Evolutionary conservation across 2,113 vertebrate species (phyloP).

Genomic region (Odocoileus hemionus): DNA sequence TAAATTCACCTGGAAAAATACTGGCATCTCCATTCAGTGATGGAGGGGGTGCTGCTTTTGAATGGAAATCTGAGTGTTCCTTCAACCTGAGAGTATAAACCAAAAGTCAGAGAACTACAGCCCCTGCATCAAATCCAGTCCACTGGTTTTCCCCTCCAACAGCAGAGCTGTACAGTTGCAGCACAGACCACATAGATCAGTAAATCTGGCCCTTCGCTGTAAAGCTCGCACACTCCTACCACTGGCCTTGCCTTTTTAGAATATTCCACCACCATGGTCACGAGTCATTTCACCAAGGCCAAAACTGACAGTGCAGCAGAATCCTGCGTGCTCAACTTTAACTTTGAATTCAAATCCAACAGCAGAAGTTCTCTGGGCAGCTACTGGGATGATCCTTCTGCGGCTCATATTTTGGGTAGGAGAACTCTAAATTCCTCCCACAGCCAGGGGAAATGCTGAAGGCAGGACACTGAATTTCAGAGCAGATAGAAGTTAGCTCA

Average conservation of each 20-base stretch:
- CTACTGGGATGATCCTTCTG: background rate
- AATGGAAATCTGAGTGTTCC: background rate
- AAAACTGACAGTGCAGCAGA: background rate
- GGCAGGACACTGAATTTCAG: background rate
- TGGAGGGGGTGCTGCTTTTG: background rate
- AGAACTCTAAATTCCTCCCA: background rate
- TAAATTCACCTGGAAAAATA: background rate
- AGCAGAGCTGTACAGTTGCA: background rate
- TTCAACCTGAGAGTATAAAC: background rate
- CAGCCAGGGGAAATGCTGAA: background rate
- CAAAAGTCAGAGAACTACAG: background rate
- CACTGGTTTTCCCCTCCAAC: background rate
- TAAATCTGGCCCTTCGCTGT: background rate
- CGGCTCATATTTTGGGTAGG: background rate
- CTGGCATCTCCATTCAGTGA: background rate
- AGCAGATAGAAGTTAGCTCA: background rate
- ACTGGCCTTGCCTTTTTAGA: background rate
- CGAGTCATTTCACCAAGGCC: background rate
- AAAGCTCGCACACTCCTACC: background rate
- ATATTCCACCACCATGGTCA: background rate
- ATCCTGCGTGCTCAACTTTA: background rate
- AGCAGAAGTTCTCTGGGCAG: background rate
- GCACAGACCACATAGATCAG: background rate
- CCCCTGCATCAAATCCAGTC: background rate
- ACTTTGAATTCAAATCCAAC: background rate